Evolutionary conservation across 2,797 vertebrate genomes (phyloP).

Genomic region (Cryptoblepharus egeriae): DNA sequence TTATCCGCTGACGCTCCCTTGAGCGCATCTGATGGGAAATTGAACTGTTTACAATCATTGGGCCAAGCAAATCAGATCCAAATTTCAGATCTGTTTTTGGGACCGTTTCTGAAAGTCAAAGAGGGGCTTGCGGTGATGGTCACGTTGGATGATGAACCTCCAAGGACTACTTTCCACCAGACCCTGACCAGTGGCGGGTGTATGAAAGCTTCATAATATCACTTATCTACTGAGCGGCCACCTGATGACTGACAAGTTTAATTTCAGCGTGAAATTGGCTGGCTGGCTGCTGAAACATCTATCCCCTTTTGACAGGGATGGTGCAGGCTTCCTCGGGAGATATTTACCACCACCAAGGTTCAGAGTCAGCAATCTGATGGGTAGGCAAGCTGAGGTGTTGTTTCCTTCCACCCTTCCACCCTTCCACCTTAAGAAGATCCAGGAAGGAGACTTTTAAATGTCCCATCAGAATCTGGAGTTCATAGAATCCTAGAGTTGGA

Average conservation of each 20-base stretch:
- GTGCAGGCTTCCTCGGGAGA: constrained; percentile 16
- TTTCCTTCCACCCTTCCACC: too few relatives aligned
- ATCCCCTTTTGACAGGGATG: constrained; percentile 65
- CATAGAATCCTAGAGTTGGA: too few relatives aligned
- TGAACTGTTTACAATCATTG: constrained; percentile 65
- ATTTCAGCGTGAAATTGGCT: constrained; percentile 77
- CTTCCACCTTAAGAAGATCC: too few relatives aligned
- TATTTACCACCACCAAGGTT: constrained; percentile 61
- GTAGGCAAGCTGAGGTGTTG: not conserved
- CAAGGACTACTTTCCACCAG: constrained; percentile 46
- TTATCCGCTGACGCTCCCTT: constrained; percentile 62
- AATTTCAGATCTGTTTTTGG: constrained; percentile 25
- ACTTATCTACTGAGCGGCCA: constrained; percentile 67
- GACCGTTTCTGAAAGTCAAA: constrained; percentile 40
- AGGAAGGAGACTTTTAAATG: too few relatives aligned
- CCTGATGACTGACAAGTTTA: constrained; percentile 76
- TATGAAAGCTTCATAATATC: constrained; percentile 58
- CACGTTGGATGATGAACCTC: constrained; percentile 37
- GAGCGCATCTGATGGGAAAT: constrained; percentile 66
- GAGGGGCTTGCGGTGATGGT: constrained; percentile 52
- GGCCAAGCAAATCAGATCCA: constrained; percentile 54
- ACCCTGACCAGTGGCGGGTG: constrained; percentile 52
- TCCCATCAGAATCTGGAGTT: too few relatives aligned
- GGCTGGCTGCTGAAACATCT: constrained; percentile 65
- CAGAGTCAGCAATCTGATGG: constrained; percentile 17